These are phyloP conservation scores for Herpetotheres cachinnans DNA, from an alignment of 2,113 vertebrate genomes.

Conservation along the genomic window DNA sequence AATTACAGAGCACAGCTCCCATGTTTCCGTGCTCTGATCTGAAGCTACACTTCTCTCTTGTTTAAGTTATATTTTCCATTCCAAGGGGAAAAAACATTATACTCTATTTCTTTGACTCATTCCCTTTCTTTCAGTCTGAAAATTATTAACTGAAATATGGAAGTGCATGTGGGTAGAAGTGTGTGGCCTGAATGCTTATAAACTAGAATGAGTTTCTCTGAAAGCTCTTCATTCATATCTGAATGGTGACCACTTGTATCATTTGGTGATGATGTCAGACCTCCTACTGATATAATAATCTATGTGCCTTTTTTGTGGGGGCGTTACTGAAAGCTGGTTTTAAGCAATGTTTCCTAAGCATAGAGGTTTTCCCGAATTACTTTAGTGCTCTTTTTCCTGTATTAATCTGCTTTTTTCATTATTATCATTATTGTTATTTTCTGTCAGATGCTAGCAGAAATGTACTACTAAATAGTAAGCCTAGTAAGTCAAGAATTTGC, in stretches of 20 bases:
- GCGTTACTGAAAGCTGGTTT: background rate
- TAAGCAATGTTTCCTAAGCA: background rate
- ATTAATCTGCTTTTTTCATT: background rate
- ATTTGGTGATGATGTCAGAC: background rate
- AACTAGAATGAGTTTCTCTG: background rate
- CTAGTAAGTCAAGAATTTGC: background rate
- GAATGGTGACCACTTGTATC: background rate
- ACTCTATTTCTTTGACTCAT: background rate
- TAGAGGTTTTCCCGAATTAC: background rate
- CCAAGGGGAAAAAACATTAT: background rate
- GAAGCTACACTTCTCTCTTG: background rate
- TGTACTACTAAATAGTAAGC: background rate
- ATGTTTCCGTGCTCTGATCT: background rate
- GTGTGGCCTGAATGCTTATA: background rate
- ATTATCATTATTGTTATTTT: background rate
- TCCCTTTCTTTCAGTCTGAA: constrained; percentile 9
- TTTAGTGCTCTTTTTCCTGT: background rate
- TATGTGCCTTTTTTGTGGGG: background rate
- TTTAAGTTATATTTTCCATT: background rate
- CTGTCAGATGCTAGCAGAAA: background rate
- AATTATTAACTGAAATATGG: background rate
- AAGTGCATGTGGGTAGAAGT: background rate
- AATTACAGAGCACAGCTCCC: background rate
- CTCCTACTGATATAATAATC: background rate
- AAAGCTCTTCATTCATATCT: background rate